A percentile compares a stretch with the other conserved stretches of the same genome.
phyloP scores from a whole-genome alignment of 2,113 vertebrate species.

The Hyperoodon ampullatus region DNA sequence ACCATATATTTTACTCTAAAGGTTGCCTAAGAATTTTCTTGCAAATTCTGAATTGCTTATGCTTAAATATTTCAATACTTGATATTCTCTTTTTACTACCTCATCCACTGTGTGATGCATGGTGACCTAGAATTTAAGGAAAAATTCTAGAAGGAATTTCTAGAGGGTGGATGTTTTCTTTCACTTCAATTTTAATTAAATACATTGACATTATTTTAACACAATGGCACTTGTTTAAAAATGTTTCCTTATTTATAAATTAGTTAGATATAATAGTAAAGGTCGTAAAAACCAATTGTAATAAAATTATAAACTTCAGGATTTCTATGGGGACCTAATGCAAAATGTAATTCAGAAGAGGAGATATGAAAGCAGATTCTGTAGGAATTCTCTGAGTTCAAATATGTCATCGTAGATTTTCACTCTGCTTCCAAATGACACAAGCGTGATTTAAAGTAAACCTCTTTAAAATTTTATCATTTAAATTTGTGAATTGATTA shows the following conservation, averaged over 20 bases:
- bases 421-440: not conserved
- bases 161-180: fast-evolving
- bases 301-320: not conserved
- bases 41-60: not conserved
- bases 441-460: not conserved
- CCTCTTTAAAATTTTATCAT: not conserved
- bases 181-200: not conserved
- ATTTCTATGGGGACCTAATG: not conserved
- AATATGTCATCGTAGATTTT: not conserved
- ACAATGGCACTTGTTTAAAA: not conserved
- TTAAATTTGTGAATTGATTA: not conserved
- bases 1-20: not conserved
- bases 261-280: not conserved
- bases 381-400: not conserved
- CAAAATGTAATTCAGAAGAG: not conserved
- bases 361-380: not conserved
- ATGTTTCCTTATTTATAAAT: not conserved
- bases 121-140: not conserved
- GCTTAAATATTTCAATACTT: not conserved
- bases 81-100: not conserved
- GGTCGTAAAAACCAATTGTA: not conserved
- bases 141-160: not conserved
- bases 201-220: not conserved
- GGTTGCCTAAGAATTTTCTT: not conserved
- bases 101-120: fast-evolving